Conservation (phyloP, 1,140 invertebrate genomes). For the Apis florea region DNA sequence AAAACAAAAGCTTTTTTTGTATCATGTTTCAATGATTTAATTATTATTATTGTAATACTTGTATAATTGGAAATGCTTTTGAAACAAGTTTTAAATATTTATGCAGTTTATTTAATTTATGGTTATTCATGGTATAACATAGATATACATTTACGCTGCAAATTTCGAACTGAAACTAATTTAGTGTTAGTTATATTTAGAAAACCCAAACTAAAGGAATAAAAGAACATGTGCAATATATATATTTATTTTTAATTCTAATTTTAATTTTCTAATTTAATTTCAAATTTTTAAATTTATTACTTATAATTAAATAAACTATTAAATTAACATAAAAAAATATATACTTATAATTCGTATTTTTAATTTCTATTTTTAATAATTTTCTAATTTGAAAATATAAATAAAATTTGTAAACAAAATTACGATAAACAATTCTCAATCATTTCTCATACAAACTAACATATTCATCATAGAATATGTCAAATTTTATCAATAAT, state of each 20-base stretch:
- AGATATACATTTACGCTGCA: background rate
- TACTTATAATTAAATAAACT: too few relatives aligned
- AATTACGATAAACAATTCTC: background rate
- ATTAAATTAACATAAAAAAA: too few relatives aligned
- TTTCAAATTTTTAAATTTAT: too few relatives aligned
- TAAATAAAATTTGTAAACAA: background rate
- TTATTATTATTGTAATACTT: background rate
- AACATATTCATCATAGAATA: too few relatives aligned
- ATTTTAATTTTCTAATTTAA: too few relatives aligned
- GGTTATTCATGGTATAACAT: background rate
- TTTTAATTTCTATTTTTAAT: too few relatives aligned
- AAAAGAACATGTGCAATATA: background rate
- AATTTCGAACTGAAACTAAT: background rate
- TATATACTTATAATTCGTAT: too few relatives aligned
- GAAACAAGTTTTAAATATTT: conserved; percentile 34
- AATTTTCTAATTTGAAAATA: too few relatives aligned
- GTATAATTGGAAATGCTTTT: conserved; percentile 21
- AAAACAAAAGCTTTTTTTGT: conserved; percentile 13
- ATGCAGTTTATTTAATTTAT: conserved; percentile 6
- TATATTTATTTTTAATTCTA: too few relatives aligned
- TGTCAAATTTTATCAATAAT: too few relatives aligned
- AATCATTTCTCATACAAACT: background rate
- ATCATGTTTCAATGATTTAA: conserved; percentile 16
- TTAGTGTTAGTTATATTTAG: background rate
- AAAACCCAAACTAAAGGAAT: background rate